phyloP scores from a whole-genome alignment of 1,140 invertebrate species.

The Cephus cinctus region DNA sequence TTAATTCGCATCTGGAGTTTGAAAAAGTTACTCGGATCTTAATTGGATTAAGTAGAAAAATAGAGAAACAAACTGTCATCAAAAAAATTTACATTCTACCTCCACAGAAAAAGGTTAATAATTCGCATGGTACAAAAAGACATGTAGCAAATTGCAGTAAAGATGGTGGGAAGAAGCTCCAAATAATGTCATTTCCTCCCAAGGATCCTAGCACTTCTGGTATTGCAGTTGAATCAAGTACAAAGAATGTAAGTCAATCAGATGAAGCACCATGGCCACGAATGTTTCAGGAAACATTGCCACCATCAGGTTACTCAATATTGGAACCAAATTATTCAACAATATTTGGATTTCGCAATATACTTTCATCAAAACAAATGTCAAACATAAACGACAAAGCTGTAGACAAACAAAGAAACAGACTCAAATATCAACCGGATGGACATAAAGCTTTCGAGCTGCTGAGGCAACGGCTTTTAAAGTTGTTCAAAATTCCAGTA shows the following conservation, averaged over 20 bases:
- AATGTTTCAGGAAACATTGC: neutral
- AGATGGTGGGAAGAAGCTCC: constrained; percentile 3
- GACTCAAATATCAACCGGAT: neutral
- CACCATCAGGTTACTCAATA: neutral
- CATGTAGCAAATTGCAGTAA: no score
- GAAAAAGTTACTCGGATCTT: constrained; percentile 20
- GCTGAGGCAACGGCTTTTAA: constrained; percentile 37
- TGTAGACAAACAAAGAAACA: neutral
- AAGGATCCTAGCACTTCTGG: neutral
- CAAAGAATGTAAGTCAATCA: neutral
- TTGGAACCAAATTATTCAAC: constrained; percentile 31
- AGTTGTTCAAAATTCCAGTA: constrained; percentile 44
- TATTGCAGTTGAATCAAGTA: neutral
- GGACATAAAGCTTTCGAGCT: constrained; percentile 29
- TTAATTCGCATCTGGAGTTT: constrained; percentile 23
- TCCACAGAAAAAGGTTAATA: no score
- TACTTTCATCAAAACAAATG: constrained; percentile 14
- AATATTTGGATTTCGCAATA: constrained; percentile 29
- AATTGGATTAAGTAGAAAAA: neutral
- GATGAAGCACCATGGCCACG: neutral
- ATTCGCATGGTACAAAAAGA: no score
- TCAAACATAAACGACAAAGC: neutral
- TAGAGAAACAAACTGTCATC: neutral
- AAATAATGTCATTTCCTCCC: neutral
- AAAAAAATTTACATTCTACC: no score